phyloP scores from a whole-genome alignment of 2,797 vertebrate species.

The Gymnothorax reevesii region DNA sequence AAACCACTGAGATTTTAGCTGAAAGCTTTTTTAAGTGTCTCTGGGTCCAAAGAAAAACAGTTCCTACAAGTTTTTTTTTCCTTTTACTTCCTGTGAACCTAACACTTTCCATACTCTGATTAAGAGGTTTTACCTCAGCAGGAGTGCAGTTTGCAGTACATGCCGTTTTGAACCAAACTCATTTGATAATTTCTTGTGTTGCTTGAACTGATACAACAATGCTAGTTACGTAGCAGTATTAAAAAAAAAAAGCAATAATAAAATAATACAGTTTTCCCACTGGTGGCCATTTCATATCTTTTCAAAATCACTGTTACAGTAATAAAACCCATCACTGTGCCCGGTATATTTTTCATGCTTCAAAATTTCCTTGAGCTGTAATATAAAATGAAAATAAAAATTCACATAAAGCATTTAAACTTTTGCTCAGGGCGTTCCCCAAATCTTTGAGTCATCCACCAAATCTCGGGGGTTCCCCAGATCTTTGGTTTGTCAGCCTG shows the following conservation, averaged over 20 bases:
- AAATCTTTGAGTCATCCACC: too few species aligned
- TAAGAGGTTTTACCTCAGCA: background rate
- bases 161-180: background rate
- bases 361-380: background rate
- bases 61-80: constrained; percentile 12
- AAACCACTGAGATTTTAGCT: constrained; percentile 19
- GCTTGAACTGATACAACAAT: background rate
- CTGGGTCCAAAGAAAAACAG: background rate
- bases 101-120: constrained; percentile 4
- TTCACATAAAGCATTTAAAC: background rate
- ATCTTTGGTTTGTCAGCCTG: too few species aligned
- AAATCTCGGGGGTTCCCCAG: too few species aligned
- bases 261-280: background rate
- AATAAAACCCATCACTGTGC: background rate
- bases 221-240: background rate
- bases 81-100: background rate
- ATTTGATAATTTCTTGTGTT: constrained; percentile 15
- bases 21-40: constrained; percentile 17
- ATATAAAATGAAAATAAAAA: background rate
- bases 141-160: background rate
- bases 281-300: background rate
- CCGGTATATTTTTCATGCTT: background rate
- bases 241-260: background rate
- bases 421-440: background rate
- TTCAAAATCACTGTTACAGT: too few species aligned